These are phyloP conservation scores for Bombus waltoni DNA, from an alignment of 1,140 invertebrate species.

Conservation along the genomic window DNA sequence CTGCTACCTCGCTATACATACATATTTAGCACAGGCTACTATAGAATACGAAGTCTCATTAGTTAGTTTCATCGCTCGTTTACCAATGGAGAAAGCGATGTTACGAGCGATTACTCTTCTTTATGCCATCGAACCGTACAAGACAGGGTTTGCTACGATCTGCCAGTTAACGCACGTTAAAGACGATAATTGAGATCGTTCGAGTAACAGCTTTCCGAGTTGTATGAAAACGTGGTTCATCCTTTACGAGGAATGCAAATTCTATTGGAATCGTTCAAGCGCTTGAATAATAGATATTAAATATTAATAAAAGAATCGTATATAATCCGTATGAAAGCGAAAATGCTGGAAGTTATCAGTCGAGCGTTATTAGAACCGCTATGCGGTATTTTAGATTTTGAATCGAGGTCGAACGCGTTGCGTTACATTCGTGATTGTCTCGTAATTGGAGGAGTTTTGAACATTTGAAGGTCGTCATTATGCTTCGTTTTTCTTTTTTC, in stretches of 20 bases:
- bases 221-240: neutral
- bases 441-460: conserved; percentile 6
- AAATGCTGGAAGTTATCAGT: neutral
- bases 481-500: neutral
- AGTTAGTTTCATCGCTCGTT: neutral
- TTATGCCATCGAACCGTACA: neutral
- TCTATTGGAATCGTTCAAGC: neutral
- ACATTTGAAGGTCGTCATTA: neutral
- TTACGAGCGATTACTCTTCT: conserved; percentile 6
- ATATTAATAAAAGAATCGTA: too few relatives aligned
- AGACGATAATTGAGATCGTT: neutral
- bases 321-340: neutral
- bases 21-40: too few relatives aligned
- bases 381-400: neutral
- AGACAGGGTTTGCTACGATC: too few relatives aligned
- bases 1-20: neutral
- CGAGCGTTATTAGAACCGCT: neutral
- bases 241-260: neutral
- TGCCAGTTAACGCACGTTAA: neutral
- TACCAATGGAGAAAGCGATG: neutral
- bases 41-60: neutral
- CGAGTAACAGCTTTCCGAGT: neutral
- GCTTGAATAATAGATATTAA: neutral
- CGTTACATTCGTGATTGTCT: neutral
- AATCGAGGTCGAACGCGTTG: neutral